These are phyloP conservation scores for Onchidella celtica DNA, from an alignment of 2,888 invertebrate genomes.

Conservation along the genomic window DNA sequence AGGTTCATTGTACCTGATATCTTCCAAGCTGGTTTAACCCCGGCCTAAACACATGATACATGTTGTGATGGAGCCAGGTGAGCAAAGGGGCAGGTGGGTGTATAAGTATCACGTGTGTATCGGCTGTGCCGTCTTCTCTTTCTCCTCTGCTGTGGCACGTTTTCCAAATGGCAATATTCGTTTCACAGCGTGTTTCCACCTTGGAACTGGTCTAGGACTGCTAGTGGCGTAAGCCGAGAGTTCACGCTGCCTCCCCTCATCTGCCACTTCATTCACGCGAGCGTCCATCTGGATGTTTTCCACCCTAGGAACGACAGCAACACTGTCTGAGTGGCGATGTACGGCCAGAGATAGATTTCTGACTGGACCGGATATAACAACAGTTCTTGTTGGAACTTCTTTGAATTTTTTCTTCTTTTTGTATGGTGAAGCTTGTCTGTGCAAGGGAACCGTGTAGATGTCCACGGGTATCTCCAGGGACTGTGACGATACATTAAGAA, in stretches of 20 bases:
- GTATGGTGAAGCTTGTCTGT: not conserved
- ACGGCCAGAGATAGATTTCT: constrained; percentile 36
- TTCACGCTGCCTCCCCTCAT: not conserved
- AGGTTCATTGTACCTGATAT: too few relatives aligned
- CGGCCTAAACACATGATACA: too few relatives aligned
- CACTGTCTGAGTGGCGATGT: constrained; percentile 1
- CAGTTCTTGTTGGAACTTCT: not conserved
- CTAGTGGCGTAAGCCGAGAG: not conserved
- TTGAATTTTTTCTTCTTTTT: constrained; percentile 22
- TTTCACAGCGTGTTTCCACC: constrained; percentile 17
- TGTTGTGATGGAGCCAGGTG: too few relatives aligned
- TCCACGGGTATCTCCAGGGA: constrained; percentile 36
- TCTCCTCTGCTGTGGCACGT: not conserved
- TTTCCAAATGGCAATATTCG: constrained; percentile 20
- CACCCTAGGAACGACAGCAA: not conserved
- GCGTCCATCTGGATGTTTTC: not conserved
- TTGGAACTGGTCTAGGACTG: not conserved
- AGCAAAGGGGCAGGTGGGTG: too few relatives aligned
- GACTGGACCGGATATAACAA: constrained; percentile 33
- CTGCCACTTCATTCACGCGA: not conserved
- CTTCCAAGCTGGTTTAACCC: too few relatives aligned
- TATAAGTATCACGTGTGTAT: not conserved
- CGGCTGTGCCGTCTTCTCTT: not conserved
- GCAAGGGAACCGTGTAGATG: constrained; percentile 34
- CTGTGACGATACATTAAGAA: too few relatives aligned